phyloP scores from a whole-genome alignment of 1,140 invertebrate species.

The Orussus abietinus region DNA sequence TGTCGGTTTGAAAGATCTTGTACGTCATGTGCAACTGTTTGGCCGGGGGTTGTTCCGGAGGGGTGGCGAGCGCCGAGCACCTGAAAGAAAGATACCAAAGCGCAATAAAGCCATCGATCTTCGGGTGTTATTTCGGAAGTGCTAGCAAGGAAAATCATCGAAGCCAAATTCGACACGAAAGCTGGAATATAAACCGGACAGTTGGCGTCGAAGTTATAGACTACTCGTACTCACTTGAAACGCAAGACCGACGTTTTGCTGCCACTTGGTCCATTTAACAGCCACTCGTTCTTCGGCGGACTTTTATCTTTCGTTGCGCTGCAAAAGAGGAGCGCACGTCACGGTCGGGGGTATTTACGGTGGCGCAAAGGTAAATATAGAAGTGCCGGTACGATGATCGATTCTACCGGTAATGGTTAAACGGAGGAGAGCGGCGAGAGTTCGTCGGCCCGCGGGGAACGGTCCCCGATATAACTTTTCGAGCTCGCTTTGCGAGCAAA shows the following conservation, averaged over 20 bases:
- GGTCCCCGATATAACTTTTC: too few species aligned
- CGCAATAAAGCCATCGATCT: background rate
- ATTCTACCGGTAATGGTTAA: too few species aligned
- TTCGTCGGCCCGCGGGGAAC: too few species aligned
- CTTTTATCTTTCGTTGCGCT: constrained; percentile 37
- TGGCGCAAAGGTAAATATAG: too few species aligned
- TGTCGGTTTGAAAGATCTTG: constrained; percentile 77
- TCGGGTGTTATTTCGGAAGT: background rate
- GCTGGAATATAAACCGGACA: too few species aligned
- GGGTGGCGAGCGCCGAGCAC: constrained; percentile 47
- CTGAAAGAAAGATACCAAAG: constrained; percentile 26
- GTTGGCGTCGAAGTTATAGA: too few species aligned
- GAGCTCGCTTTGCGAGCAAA: background rate
- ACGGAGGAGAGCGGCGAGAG: too few species aligned
- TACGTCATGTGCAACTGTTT: constrained; percentile 73
- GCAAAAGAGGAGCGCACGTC: too few species aligned
- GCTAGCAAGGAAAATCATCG: too few species aligned
- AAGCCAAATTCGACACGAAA: too few species aligned
- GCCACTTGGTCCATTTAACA: constrained; percentile 39
- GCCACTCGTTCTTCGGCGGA: constrained; percentile 40
- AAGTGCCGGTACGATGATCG: too few species aligned
- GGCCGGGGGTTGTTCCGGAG: constrained; percentile 58
- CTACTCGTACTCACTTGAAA: constrained; percentile 42
- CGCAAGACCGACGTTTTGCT: constrained; percentile 42
- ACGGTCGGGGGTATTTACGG: too few species aligned